Conservation (phyloP, 1,140 invertebrate genomes). For the Hylaeus anthracinus region DNA sequence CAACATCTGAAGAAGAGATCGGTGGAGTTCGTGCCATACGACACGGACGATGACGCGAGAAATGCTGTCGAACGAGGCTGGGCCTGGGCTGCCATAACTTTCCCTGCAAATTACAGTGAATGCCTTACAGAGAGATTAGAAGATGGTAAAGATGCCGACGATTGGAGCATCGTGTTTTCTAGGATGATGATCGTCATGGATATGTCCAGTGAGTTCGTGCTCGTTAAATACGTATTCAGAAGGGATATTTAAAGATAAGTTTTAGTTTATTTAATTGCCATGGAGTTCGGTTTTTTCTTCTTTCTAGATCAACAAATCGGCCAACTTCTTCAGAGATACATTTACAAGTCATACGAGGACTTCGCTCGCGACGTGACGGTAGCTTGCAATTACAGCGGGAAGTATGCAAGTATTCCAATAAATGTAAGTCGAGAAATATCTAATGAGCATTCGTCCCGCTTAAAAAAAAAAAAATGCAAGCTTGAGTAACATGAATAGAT, state of each 20-base stretch:
- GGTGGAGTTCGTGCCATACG: slow-evolving; percentile 82
- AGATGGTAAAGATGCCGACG: slow-evolving; percentile 85
- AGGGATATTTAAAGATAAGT: too few species aligned
- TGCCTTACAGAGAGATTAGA: slow-evolving; percentile 87
- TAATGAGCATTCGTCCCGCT: too few species aligned
- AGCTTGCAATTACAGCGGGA: slow-evolving; percentile 87
- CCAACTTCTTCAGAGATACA: slow-evolving; percentile 87
- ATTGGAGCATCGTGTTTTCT: slow-evolving; percentile 86
- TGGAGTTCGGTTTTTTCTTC: neutral
- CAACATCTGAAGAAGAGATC: slow-evolving; percentile 85
- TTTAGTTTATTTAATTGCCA: too few species aligned
- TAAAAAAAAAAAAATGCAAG: neutral
- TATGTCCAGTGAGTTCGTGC: slow-evolving; percentile 90
- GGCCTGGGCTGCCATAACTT: slow-evolving; percentile 91
- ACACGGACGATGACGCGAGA: slow-evolving; percentile 83
- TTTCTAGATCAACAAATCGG: slow-evolving; percentile 94
- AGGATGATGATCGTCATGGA: slow-evolving; percentile 91
- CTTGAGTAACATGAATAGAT: neutral
- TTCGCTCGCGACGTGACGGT: slow-evolving; percentile 86
- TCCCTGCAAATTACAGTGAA: slow-evolving; percentile 91
- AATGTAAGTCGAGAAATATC: slow-evolving; percentile 77
- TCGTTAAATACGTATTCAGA: neutral
- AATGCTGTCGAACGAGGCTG: slow-evolving; percentile 87
- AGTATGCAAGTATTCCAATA: slow-evolving; percentile 87
- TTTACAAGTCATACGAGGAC: slow-evolving; percentile 87